Conservation (phyloP, 1,140 invertebrate genomes). For the Drosophila grimshawi region DNA sequence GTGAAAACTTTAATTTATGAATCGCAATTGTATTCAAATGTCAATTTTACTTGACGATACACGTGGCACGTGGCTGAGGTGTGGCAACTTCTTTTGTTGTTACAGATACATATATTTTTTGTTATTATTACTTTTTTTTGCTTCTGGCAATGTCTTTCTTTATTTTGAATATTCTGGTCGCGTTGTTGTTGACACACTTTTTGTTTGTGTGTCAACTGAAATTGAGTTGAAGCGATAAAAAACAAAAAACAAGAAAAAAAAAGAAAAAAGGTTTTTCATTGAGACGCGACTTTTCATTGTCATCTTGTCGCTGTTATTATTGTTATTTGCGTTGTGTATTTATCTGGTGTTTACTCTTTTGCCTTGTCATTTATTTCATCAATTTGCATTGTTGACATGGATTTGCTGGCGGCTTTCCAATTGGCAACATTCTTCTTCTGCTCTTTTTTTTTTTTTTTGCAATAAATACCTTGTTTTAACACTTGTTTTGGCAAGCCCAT, state of each 20-base stretch:
- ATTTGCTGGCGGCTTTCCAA: conserved; percentile 61
- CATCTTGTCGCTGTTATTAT: conserved; percentile 25
- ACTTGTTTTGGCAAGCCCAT: conserved; percentile 48
- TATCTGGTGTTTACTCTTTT: conserved; percentile 7
- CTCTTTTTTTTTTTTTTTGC: not conserved
- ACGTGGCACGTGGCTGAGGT: not conserved
- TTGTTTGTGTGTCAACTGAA: conserved; percentile 43
- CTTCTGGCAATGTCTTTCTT: conserved; percentile 8
- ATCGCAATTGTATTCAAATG: too few species aligned
- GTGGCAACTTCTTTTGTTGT: conserved; percentile 11
- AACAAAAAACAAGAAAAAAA: not conserved
- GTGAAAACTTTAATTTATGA: too few species aligned
- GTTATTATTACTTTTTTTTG: not conserved
- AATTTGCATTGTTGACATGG: conserved; percentile 58
- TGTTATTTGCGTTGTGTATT: conserved; percentile 19
- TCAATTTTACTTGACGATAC: not conserved
- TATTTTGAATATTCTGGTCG: conserved; percentile 36
- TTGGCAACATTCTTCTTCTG: conserved; percentile 41
- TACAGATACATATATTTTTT: not conserved
- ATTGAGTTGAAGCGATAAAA: conserved; percentile 39
- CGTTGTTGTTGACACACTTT: conserved; percentile 31
- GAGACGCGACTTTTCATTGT: conserved; percentile 52
- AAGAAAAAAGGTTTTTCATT: conserved; percentile 38
- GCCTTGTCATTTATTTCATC: conserved; percentile 54
- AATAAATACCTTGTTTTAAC: conserved; percentile 4